phyloP scores from a whole-genome alignment of 2,797 vertebrate genomes.

The Liparis tanakae region DNA sequence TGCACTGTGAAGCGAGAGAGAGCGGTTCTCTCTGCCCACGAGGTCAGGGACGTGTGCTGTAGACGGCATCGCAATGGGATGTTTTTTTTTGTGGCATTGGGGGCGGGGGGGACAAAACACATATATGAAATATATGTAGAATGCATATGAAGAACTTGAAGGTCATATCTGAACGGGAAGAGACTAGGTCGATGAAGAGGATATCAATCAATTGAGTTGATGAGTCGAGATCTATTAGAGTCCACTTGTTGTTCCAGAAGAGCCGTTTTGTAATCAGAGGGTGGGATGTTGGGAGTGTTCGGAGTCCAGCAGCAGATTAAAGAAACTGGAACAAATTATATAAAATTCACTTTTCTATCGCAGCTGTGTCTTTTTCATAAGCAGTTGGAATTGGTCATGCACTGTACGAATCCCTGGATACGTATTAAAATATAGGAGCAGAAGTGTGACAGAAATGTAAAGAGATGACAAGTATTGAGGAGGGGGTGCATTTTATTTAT shows the following conservation, averaged over 20 bases:
- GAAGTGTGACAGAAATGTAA: slow-evolving; percentile 59
- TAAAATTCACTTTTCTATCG: slow-evolving; percentile 52
- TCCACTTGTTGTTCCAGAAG: slow-evolving; percentile 48
- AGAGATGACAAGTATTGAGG: slow-evolving; percentile 56
- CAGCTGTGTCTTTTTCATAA: slow-evolving; percentile 60
- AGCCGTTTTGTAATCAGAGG: slow-evolving; percentile 45
- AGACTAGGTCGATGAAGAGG: slow-evolving; percentile 68
- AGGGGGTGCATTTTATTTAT: slow-evolving; percentile 64
- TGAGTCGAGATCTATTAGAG: slow-evolving; percentile 54
- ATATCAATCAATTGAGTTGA: slow-evolving; percentile 64
- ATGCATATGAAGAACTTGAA: slow-evolving; percentile 73
- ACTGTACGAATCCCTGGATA: slow-evolving; percentile 43
- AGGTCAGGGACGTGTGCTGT: slow-evolving; percentile 76
- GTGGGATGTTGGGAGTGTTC: slow-evolving; percentile 62
- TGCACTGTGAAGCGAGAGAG: slow-evolving; percentile 87
- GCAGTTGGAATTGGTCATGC: slow-evolving; percentile 34
- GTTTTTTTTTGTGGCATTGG: slow-evolving; percentile 66
- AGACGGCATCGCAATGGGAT: slow-evolving; percentile 62
- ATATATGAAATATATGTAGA: slow-evolving; percentile 75
- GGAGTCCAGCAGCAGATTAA: slow-evolving; percentile 64
- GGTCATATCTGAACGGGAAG: slow-evolving; percentile 65
- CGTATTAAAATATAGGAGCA: slow-evolving; percentile 34
- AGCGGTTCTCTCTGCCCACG: slow-evolving; percentile 68
- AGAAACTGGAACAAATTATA: slow-evolving; percentile 63
- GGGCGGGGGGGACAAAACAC: slow-evolving; percentile 56